Evolutionary conservation across 1,140 invertebrate genomes (phyloP).

Genomic region (Micrasema minimum): DNA sequence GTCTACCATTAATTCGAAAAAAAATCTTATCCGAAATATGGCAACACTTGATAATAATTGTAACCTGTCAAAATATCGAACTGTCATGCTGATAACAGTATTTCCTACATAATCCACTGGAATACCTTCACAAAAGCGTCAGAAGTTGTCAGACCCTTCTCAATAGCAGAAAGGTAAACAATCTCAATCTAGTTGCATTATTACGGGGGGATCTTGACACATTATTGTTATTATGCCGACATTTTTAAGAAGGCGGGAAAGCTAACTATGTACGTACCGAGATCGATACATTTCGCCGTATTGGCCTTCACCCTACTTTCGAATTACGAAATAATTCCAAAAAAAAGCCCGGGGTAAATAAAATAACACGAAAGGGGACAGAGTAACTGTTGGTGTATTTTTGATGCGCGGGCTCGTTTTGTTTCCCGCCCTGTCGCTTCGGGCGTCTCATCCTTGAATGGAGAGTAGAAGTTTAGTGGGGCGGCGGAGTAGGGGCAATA

Average conservation of each 20-base stretch:
- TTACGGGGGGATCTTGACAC: not conserved
- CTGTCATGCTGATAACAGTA: no score
- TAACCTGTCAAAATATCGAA: no score
- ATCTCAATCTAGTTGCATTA: constrained; percentile 1
- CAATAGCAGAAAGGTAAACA: no score
- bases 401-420: not conserved
- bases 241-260: constrained; percentile 2
- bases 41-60: no score
- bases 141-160: no score
- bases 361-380: not conserved
- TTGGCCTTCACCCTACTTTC: constrained; percentile 9
- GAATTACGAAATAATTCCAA: not conserved
- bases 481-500: not conserved
- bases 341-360: not conserved
- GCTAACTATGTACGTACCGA: constrained; percentile 6
- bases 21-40: no score
- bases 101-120: no score
- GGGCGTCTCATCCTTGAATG: constrained; percentile 31
- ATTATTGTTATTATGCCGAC: not conserved
- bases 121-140: no score
- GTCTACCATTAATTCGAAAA: no score
- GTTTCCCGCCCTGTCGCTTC: not conserved
- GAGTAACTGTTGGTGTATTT: not conserved
- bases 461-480: constrained; percentile 26
- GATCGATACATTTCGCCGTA: constrained; percentile 28